Base-by-base conservation (phyloP, 2,888 invertebrate genomes). In the Timema podura region DNA sequence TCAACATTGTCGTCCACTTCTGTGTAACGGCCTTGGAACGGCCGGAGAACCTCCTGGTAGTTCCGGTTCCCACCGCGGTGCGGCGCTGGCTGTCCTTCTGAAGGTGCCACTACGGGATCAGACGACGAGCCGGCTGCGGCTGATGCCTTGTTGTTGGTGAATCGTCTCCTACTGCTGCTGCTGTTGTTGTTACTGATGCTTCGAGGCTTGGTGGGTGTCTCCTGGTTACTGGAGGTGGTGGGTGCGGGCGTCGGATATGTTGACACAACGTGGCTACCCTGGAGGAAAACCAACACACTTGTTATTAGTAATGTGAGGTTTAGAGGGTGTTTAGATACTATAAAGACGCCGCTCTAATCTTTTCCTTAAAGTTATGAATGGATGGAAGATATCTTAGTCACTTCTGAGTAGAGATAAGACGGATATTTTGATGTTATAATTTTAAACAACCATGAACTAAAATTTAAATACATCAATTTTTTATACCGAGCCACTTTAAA, bases 91-190 rank as follows among this genome's bases (percentile, higher is more conserved):
- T 6, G 71, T 65, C 49, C 70, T 65, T 44, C 64, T 48, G 48
- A 54, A 59, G 68, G 45, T 15, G 69, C 65, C 13, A 69, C 69
- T 13, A 71, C 72, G 10, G 70, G 70, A 13, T 68, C 72, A 48
- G 65, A 49, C 3, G 72, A 68, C 10, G 72, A 68, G 13, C 69
- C 68, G 13, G 68, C 71, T 5, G 71, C 71, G 11, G 71, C 67
- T 1, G 64, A n/a, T 6, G 67, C 68, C 13, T 57, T 64, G 13
- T 45, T 48, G 9, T 48, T 48, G 57, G 59, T 65, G 69, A 54
- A 67, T 64, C 54, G 65, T n/a, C 69, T 45, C 15, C 73, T 46
- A 10, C 71, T 48, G 10, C 67, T 57, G 51, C 45, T 71, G 68
- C 61, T 71, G 65, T 48, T 67, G 68, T 49, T 46, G 71, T 47